Percentiles rank a stretch among this genome's conserved stretches.
Conservation (phyloP, 2,888 invertebrate species). For the Drosophila borborema region DNA sequence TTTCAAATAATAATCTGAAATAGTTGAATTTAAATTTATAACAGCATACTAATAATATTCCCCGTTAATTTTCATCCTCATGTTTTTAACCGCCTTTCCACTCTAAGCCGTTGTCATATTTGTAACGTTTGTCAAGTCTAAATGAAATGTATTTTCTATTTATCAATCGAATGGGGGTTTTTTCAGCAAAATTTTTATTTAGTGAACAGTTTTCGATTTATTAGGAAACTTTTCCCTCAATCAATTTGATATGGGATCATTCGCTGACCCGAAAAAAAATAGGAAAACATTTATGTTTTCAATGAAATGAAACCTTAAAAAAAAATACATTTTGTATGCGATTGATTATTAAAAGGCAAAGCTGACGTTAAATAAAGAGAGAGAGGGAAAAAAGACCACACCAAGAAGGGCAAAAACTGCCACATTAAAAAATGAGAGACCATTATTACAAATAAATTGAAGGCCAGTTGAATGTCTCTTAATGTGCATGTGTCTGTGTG, state of each 20-base stretch:
- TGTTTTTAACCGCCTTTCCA: background rate
- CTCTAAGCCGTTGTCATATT: background rate
- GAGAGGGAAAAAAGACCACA: background rate
- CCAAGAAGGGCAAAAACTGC: slow-evolving; percentile 28
- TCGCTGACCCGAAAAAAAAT: slow-evolving; percentile 29
- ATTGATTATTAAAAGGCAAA: slow-evolving; percentile 55
- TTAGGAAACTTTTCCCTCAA: slow-evolving; percentile 31
- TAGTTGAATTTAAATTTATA: background rate
- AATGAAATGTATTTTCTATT: slow-evolving; percentile 8
- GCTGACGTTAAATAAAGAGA: slow-evolving; percentile 23
- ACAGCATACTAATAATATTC: background rate
- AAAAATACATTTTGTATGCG: slow-evolving; percentile 47
- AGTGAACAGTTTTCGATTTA: slow-evolving; percentile 26
- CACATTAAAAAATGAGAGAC: slow-evolving; percentile 68
- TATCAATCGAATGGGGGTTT: slow-evolving; percentile 25
- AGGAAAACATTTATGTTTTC: slow-evolving; percentile 35
- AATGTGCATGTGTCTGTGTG: slow-evolving; percentile 10
- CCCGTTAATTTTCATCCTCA: background rate
- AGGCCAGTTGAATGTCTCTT: slow-evolving; percentile 58
- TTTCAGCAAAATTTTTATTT: slow-evolving; percentile 30
- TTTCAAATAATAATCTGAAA: background rate
- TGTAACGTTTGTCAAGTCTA: background rate
- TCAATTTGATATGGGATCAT: slow-evolving; percentile 52
- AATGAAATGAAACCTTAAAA: slow-evolving; percentile 44
- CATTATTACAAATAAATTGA: slow-evolving; percentile 74